A percentile compares a stretch with the other conserved stretches of the same genome.
phyloP scores from a whole-genome alignment of 37 sponge, comb jelly and placozoan species.

The Petrosia ficiformis region DNA sequence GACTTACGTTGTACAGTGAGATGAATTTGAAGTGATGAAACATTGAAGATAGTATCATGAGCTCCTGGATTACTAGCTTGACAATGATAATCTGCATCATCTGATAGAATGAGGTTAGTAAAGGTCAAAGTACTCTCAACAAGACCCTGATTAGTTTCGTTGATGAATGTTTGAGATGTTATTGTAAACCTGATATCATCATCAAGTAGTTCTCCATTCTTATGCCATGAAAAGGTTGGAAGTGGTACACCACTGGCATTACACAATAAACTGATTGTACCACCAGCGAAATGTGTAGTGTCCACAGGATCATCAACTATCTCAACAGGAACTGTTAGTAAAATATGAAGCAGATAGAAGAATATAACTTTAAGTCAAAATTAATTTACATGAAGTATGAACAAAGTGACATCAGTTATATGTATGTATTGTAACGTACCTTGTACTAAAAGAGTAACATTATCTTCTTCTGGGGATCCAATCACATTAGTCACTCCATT shows the following conservation, averaged over 20 bases:
- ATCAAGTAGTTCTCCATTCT: conserved; percentile 8
- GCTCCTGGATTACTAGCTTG: conserved; percentile 2
- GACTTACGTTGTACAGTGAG: not conserved
- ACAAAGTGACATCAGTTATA: not conserved
- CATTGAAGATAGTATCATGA: not conserved
- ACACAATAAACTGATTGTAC: conserved; percentile 15
- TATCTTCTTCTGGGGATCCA: not conserved
- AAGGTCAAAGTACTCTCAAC: conserved; percentile 4
- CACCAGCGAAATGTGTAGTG: conserved; percentile 14
- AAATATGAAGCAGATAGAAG: no score
- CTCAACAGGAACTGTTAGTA: conserved; percentile 6
- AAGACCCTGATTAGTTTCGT: not conserved
- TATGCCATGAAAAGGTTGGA: conserved; percentile 78
- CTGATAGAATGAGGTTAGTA: not conserved
- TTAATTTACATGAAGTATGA: no score
- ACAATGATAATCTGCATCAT: conserved; percentile 4
- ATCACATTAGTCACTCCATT: conserved; percentile 1
- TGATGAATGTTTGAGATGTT: not conserved
- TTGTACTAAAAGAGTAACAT: not conserved
- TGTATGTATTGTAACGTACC: not conserved
- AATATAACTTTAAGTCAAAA: no score
- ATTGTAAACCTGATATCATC: not conserved
- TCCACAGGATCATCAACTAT: conserved; percentile 6
- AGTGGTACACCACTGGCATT: conserved; percentile 69
- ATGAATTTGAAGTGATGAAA: not conserved